A percentile compares a stretch with the other conserved stretches of the same genome.
Conservation (phyloP, 2,888 invertebrate species). For the Elysia crispata region DNA sequence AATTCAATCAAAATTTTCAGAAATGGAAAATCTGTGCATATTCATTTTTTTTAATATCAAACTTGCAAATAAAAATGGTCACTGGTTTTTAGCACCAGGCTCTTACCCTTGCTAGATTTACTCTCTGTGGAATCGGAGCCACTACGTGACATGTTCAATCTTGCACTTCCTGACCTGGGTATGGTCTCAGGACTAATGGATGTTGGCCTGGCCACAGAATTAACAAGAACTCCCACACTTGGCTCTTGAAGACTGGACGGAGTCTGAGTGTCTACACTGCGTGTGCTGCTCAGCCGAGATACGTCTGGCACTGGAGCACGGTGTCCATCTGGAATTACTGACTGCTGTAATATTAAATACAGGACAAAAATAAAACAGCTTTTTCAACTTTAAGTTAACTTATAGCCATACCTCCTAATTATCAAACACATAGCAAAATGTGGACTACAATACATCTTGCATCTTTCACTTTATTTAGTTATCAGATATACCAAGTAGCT, state of each 20-base stretch:
- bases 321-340: slow-evolving; percentile 89
- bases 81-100: no score
- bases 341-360: slow-evolving; percentile 49
- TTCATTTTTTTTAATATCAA: no score
- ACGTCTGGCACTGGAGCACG: slow-evolving; percentile 88
- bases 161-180: slow-evolving; percentile 57
- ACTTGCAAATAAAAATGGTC: no score
- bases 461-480: no score
- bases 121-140: slow-evolving; percentile 76
- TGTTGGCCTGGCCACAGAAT: slow-evolving; percentile 75
- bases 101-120: slow-evolving; percentile 50
- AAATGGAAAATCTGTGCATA: no score
- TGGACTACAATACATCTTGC: no score
- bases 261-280: slow-evolving; percentile 91
- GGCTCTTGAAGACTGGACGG: slow-evolving; percentile 80
- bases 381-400: no score
- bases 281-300: slow-evolving; percentile 79
- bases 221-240: slow-evolving; percentile 42
- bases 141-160: slow-evolving; percentile 75
- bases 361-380: slow-evolving; percentile 25
- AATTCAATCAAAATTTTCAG: no score
- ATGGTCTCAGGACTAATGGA: slow-evolving; percentile 82
- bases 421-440: no score
- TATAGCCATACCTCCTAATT: no score
- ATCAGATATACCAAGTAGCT: no score